Percentiles rank a stretch among this genome's conserved stretches.
Evolutionary conservation across 2,797 vertebrate genomes (phyloP).

Genomic region (Salmo trutta): DNA sequence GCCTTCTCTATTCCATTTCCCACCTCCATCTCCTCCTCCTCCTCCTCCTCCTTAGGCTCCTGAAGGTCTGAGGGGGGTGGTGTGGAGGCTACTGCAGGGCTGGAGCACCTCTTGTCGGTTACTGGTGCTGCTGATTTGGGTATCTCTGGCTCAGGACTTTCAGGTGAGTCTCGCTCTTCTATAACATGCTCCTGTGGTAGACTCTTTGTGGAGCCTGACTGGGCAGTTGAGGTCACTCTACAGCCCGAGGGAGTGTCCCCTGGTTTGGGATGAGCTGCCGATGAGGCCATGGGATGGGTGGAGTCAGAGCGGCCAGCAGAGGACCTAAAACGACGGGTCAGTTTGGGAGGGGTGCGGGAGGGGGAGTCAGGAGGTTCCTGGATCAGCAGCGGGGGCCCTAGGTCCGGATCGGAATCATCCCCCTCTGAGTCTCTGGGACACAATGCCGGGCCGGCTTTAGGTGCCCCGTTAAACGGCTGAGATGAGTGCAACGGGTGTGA

Average conservation of each 20-base stretch:
- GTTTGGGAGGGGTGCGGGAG: constrained; percentile 67
- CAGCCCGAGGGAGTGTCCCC: constrained; percentile 73
- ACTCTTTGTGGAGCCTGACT: constrained; percentile 65
- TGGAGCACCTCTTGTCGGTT: constrained; percentile 71
- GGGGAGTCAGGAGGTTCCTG: constrained; percentile 77
- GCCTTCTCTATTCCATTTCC: constrained; percentile 66
- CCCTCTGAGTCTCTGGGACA: constrained; percentile 67
- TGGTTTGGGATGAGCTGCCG: constrained; percentile 71
- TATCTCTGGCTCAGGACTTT: constrained; percentile 80
- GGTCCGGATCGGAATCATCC: constrained; percentile 63
- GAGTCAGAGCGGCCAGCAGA: constrained; percentile 65
- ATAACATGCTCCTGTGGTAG: constrained; percentile 76
- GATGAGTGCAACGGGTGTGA: constrained; percentile 70
- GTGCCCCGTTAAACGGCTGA: constrained; percentile 76
- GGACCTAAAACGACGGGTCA: constrained; percentile 73
- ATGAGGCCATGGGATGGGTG: constrained; percentile 45
- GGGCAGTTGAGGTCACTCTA: constrained; percentile 60
- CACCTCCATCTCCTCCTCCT: constrained; percentile 81
- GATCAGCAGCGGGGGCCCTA: constrained; percentile 74
- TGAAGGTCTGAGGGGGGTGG: constrained; percentile 72
- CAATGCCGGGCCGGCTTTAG: constrained; percentile 64
- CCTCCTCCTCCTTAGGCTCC: constrained; percentile 85
- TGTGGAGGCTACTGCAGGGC: constrained; percentile 68
- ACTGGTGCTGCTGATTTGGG: constrained; percentile 71
- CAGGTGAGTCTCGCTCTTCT: constrained; percentile 81